These are phyloP conservation scores for Orius insidiosus DNA, from an alignment of 1,140 invertebrate genomes.

Conservation along the genomic window DNA sequence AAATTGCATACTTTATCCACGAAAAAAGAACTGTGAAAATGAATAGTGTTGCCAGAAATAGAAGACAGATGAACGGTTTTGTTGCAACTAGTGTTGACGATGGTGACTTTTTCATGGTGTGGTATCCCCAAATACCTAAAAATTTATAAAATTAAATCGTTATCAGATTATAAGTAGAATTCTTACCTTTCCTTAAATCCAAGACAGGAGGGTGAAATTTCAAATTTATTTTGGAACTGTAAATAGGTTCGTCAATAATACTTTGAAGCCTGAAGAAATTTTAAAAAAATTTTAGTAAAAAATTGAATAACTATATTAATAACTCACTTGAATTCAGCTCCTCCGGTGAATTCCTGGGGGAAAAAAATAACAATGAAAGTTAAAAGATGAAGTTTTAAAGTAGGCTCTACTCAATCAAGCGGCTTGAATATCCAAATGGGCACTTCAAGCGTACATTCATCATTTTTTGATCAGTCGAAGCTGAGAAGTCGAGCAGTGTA, in stretches of 20 bases:
- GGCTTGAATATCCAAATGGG: too few species aligned
- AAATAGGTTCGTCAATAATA: constrained; percentile 23
- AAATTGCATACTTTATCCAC: constrained; percentile 54
- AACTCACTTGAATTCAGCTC: constrained; percentile 13
- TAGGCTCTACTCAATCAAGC: too few species aligned
- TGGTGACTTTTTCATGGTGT: constrained; percentile 55
- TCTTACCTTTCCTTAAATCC: constrained; percentile 47
- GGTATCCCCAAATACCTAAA: constrained; percentile 67
- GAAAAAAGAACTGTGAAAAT: constrained; percentile 87
- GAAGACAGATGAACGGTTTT: constrained; percentile 65
- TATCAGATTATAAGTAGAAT: constrained; percentile 15
- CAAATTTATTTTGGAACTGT: constrained; percentile 25
- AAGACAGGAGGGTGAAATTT: constrained; percentile 42
- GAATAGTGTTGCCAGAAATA: constrained; percentile 69
- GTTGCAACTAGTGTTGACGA: constrained; percentile 59
- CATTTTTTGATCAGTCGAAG: too few species aligned
- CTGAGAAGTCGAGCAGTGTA: too few species aligned
- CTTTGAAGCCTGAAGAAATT: constrained; percentile 23
- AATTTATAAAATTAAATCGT: constrained; percentile 23
- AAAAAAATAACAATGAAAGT: too few species aligned
- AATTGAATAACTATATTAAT: constrained; percentile 6
- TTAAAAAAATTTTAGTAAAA: constrained; percentile 8
- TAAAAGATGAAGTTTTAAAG: too few species aligned
- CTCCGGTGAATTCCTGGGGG: constrained; percentile 19
- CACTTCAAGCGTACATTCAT: too few species aligned